Evolutionary conservation across 2,888 invertebrate genomes (phyloP).

Genomic region (Dolichomitus sp.): DNA sequence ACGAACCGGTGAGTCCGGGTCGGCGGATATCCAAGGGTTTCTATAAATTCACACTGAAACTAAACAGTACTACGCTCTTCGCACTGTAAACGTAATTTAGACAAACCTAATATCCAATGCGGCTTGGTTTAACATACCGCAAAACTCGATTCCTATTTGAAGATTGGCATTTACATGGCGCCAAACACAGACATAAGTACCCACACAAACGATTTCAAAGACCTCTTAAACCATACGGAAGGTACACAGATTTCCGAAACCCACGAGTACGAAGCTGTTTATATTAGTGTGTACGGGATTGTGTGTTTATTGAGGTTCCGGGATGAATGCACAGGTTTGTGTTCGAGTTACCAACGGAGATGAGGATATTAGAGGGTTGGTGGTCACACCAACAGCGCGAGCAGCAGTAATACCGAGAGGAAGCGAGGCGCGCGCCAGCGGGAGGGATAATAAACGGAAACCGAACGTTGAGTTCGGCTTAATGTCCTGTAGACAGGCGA

Average conservation of each 20-base stretch:
- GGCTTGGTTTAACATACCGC: constrained; percentile 28
- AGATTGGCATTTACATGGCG: constrained; percentile 33
- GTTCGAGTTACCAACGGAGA: constrained; percentile 23
- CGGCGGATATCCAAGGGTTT: not conserved
- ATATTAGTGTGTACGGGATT: not conserved
- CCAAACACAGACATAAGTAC: not conserved
- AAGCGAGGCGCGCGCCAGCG: constrained; percentile 31
- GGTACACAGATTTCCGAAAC: not conserved
- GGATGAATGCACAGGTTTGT: not conserved
- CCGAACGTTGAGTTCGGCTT: constrained; percentile 81
- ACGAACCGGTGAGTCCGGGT: too few relatives aligned
- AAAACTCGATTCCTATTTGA: constrained; percentile 35
- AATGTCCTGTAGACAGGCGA: constrained; percentile 82
- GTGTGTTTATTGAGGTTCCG: constrained; percentile 15
- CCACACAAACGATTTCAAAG: not conserved
- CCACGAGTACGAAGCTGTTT: constrained; percentile 2
- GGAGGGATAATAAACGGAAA: constrained; percentile 75
- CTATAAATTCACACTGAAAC: not conserved
- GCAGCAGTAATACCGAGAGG: constrained; percentile 13
- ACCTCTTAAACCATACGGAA: constrained; percentile 13
- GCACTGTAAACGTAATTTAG: constrained; percentile 11
- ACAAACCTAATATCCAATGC: constrained; percentile 22
- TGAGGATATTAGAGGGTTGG: constrained; percentile 29
- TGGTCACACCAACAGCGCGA: constrained; percentile 19
- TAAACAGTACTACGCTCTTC: not conserved